Base-by-base conservation (phyloP, 1,140 invertebrate species). In the Arion vulgaris region DNA sequence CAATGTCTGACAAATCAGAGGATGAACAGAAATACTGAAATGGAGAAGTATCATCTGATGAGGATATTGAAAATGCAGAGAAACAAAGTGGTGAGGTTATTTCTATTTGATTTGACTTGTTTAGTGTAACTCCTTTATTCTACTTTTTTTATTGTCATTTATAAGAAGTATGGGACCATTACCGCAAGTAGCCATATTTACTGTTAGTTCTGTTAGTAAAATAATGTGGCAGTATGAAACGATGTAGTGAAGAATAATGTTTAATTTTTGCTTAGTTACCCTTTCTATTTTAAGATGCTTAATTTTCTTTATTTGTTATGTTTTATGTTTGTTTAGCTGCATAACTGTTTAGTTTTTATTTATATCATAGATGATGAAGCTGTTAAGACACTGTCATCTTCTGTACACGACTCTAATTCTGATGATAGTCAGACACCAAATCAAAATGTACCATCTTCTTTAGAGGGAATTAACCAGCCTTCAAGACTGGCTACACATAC, bases 1-100 rank as follows among this genome's bases (percentile, higher is more conserved):
- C 72, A 32, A 81, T 81, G 80, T 81, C 80, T 17, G n/a, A 85
- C 68, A 71, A 71, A 81, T 45, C 82, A 81, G 62, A 79, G 82
- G 74, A 57, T 26, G 62, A 66, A 66, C 62, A 32, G 62, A n/a
- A 78, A 38, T 19, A 26, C 7, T 45, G 78, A 80, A 51, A 80
- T 80, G 78, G 80, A 32, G 28, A 81, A 41, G 80, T 81, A 15
- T 81, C 80, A n/a, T 81, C 80, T 1, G 80, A 81, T 81, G 80
- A 81, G 28, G 80, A 81, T 41, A 34, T 81, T n/a, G 49, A 32
- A 36, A 28, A 1, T 51, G 51, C 53, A 62, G 76, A 66, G 23
- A 53, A 78, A 78, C 13, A 5, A 28, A 41, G 39, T 2, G 76
- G 76, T 78, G 32, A 53, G 28, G 19, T 28, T 57, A 26, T 7